Evolutionary conservation across 1,140 invertebrate species (phyloP).

Genomic region (Macrostomum lignano): DNA sequence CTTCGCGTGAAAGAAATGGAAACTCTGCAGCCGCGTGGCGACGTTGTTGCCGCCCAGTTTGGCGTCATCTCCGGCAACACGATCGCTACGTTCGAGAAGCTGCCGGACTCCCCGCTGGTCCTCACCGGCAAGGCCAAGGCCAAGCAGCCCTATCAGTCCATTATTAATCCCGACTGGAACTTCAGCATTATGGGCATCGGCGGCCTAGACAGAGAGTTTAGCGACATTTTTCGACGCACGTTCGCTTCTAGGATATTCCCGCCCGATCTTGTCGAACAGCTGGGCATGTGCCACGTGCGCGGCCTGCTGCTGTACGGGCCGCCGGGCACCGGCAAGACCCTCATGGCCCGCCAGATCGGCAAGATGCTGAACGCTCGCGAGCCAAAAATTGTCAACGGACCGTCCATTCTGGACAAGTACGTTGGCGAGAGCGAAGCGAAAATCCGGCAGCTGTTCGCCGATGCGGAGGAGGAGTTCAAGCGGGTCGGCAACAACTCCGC

Average conservation of each 20-base stretch:
- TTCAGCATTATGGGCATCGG: conserved; percentile 97
- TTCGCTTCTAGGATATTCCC: conserved; percentile 95
- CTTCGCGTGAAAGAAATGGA: too few species aligned
- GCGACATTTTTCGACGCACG: conserved; percentile 78
- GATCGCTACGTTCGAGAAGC: conserved; percentile 63
- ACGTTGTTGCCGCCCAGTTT: too few species aligned
- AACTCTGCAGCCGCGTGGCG: too few species aligned
- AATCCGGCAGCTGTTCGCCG: conserved; percentile 71
- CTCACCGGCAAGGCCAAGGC: conserved; percentile 22
- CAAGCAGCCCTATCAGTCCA: not conserved
- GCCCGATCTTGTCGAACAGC: conserved; percentile 72
- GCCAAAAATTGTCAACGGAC: conserved; percentile 98
- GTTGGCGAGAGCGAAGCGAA: conserved; percentile 99
- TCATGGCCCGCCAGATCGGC: conserved; percentile 76
- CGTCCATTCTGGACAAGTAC: conserved; percentile 95
- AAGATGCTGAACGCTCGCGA: conserved; percentile 93
- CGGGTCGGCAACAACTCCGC: conserved; percentile 55
- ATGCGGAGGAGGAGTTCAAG: conserved; percentile 94
- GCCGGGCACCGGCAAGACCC: conserved; percentile 87
- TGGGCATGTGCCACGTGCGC: conserved; percentile 86
- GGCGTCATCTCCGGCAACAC: conserved; percentile 41
- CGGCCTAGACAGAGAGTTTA: conserved; percentile 85
- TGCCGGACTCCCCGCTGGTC: conserved; percentile 36
- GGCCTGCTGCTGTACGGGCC: conserved; percentile 73
- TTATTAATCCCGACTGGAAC: conserved; percentile 94